Evolutionary conservation across 1,140 invertebrate genomes (phyloP).

Genomic region (Popillia japonica): DNA sequence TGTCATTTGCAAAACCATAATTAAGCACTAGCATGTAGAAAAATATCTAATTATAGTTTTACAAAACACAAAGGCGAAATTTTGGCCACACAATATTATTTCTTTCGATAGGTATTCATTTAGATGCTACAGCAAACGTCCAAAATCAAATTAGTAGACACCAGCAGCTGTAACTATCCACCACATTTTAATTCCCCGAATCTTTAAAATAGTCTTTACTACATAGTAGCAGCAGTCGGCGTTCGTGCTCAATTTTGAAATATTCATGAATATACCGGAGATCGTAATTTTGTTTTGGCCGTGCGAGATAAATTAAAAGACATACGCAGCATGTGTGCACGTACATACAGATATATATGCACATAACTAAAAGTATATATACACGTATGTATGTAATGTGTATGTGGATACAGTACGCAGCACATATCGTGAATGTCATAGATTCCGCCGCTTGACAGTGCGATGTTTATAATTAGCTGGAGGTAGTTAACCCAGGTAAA

Average conservation of each 20-base stretch:
- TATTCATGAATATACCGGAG: background rate
- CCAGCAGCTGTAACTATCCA: too few relatives aligned
- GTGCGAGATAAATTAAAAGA: background rate
- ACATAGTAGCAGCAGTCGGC: background rate
- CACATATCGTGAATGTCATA: constrained; percentile 18
- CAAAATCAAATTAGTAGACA: too few relatives aligned
- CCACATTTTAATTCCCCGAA: too few relatives aligned
- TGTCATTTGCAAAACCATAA: too few relatives aligned
- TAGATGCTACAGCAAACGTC: too few relatives aligned
- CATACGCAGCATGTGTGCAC: background rate
- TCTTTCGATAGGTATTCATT: too few relatives aligned
- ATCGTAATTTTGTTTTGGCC: constrained; percentile 15
- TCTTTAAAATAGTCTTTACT: background rate
- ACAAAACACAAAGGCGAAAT: too few relatives aligned
- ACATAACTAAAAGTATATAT: background rate
- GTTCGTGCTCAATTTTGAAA: background rate
- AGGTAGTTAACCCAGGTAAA: constrained; percentile 57
- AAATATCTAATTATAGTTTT: too few relatives aligned
- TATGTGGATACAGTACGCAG: background rate
- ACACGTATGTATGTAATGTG: background rate
- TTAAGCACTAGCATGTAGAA: too few relatives aligned
- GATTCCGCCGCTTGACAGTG: constrained; percentile 27
- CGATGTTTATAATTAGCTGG: constrained; percentile 53
- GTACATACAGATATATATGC: background rate
- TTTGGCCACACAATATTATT: too few relatives aligned